Conservation (phyloP, 1,140 invertebrate genomes). For the Drosophila eugracilis region DNA sequence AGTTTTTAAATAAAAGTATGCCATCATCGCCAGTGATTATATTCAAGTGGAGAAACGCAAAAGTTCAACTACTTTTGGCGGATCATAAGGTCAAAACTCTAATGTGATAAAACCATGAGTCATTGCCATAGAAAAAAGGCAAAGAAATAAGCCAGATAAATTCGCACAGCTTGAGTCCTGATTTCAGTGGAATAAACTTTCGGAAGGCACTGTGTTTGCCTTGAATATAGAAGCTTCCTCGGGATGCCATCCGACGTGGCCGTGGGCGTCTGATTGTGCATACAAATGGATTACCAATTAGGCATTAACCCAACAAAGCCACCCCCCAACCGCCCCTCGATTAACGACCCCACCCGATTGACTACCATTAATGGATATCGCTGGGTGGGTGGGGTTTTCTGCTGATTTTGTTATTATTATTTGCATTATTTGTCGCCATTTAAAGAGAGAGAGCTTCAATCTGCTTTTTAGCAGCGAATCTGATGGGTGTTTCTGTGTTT, state of each 20-base stretch:
- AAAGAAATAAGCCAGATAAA: slow-evolving; percentile 6
- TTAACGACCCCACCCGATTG: slow-evolving; percentile 15
- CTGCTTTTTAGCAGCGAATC: slow-evolving; percentile 1
- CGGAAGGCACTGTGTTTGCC: slow-evolving; percentile 8
- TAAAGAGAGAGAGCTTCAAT: slow-evolving; percentile 31
- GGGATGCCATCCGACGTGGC: too few species aligned
- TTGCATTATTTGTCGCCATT: slow-evolving; percentile 44
- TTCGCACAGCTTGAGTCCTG: slow-evolving; percentile 34
- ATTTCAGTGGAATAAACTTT: neutral
- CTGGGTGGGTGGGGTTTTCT: slow-evolving; percentile 35
- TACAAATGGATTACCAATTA: slow-evolving; percentile 55
- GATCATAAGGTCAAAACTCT: neutral
- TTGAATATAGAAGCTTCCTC: slow-evolving; percentile 7
- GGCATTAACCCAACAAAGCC: too few species aligned
- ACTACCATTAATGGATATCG: slow-evolving; percentile 48
- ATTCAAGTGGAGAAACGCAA: neutral
- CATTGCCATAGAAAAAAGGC: neutral
- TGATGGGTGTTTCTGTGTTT: slow-evolving; percentile 2
- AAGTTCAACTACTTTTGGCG: too few species aligned
- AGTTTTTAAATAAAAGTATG: too few species aligned
- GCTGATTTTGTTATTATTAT: slow-evolving; percentile 34
- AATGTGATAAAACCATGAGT: slow-evolving; percentile 3
- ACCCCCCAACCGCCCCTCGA: slow-evolving; percentile 1
- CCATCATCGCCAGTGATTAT: too few species aligned
- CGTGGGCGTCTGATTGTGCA: slow-evolving; percentile 48